Base-by-base conservation (phyloP, 2,888 invertebrate genomes). In the Brenthis hecate region DNA sequence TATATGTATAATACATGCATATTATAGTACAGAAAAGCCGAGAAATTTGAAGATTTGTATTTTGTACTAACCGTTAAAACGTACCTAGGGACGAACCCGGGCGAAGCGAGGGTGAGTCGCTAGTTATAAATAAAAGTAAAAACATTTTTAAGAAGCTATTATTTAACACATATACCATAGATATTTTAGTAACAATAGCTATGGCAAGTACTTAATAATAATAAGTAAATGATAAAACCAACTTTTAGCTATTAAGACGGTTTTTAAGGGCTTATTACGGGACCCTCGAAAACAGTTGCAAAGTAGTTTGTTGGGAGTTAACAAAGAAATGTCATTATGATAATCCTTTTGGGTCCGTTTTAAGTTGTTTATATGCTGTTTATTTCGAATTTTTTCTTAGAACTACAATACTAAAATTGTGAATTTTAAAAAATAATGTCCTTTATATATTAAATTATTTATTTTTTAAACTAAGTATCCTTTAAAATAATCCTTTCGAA, bases 241-340 rank as follows among this genome's bases (percentile, higher is more conserved):
- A 48, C 14, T 32, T 43, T 43, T 32, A 28, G 19, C 14, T 2
- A 13, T 32, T 50, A 23, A 53, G 19, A 61, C 19, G 19, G 55
- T 47, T 70, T 69, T 64, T 48, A 55, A 14, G 2, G 6, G 19
- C 43, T 64, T 53, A 47, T 19, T 32, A 61, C 56, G 48, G 56
- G 64, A 61, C 67, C 54, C 60, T 54, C 23, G 13, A 43, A 13
- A 23, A 23, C 55, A 61, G 53, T 71, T 72, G 68, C 57, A 61
- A 65, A 63, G 11, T 55, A 61, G 51, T 53, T 62, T 68, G 57
- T 61, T 32, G 43, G 14, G 54, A 67, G 53, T 54, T 65, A 77
- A 87, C 87, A 90, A 88, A 82, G 84, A 83, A 85, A 85, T 82
- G 81, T 84, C 84, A 84, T 89, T 88, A 88, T 80, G 74, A 66